Base-by-base conservation (phyloP, 2,888 invertebrate genomes). In the Panzeria rudis region DNA sequence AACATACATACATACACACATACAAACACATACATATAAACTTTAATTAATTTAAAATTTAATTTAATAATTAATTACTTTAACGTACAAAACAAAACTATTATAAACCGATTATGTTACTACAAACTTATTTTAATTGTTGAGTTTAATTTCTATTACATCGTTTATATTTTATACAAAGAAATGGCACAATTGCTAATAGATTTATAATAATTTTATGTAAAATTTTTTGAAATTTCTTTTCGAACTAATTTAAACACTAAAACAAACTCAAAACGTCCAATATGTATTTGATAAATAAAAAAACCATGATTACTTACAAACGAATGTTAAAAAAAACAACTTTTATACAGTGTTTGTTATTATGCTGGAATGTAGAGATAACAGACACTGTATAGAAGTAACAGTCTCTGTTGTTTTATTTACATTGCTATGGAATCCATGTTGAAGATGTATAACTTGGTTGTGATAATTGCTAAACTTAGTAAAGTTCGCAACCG, bases 211-310 rank as follows among this genome's bases (percentile, higher is more conserved):
- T 32, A 72, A 44, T 50, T 72, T 77, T 54, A 50, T 84, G 80
- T 77, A 73, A 68, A 82, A 69, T 73, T 11, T 50, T 78, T 62
- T 50, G 23, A 17, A 35, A 56, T 44, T 83, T 44, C 29, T 78
- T 38, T 68, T 47, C 13, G 1, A 38, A 38, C 38, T 38, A 38
- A 47, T 71, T 80, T 56, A 59, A 66, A 52, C 38, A 20, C 4
- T 59, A 72, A 23, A 50, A 59, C 13, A 72, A 56, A 56, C 15
- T 62, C 50, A 64, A 82, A 85, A 82, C 82, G 85, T 85, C 85
- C 85, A 85, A 82, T 59, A 35, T 35, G 35, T 35, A 82, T 71
- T 76, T 71, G 23, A 76, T 50, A 83, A 76, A 83, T 59, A 85
- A 82, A 75, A 62, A 44, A 44, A 6, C 23, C 56, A 76, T 44